Evolutionary conservation across 2,113 vertebrate species (phyloP).

Genomic region (Hemibates koningsi): DNA sequence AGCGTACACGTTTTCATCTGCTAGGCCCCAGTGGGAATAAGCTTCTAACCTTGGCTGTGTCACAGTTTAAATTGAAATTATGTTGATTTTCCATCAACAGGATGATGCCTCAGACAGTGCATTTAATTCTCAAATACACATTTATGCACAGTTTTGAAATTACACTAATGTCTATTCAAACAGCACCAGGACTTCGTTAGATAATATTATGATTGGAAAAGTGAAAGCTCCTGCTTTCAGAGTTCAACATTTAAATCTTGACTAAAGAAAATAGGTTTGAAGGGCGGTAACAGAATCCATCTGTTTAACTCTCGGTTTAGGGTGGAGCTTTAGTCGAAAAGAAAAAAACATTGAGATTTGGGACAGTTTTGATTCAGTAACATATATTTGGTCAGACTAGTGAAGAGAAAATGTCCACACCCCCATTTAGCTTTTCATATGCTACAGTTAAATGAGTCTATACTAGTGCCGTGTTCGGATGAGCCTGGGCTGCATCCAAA

Average conservation of each 20-base stretch:
- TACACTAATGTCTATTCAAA: neutral
- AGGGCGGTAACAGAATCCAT: neutral
- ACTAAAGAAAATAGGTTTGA: neutral
- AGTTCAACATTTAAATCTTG: neutral
- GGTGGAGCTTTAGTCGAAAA: neutral
- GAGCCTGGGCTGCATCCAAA: neutral
- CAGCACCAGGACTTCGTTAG: neutral
- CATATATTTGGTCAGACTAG: neutral
- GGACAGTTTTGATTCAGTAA: neutral
- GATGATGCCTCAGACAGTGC: neutral
- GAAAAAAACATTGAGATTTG: neutral
- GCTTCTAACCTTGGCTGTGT: neutral
- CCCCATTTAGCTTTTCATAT: neutral
- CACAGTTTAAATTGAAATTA: neutral
- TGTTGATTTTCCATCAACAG: neutral
- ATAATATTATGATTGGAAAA: constrained; percentile 6
- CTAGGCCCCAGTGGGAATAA: neutral
- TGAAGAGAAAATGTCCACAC: neutral
- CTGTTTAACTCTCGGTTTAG: neutral
- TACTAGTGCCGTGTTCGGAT: fast-evolving
- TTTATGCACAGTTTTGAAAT: neutral
- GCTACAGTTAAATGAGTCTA: neutral
- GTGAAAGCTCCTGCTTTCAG: neutral
- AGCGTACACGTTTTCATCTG: neutral
- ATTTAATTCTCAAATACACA: neutral